Percentiles rank a stretch among this genome's conserved stretches.
Conservation (phyloP, 2,888 invertebrate genomes). For the Drosophila algonquin region DNA sequence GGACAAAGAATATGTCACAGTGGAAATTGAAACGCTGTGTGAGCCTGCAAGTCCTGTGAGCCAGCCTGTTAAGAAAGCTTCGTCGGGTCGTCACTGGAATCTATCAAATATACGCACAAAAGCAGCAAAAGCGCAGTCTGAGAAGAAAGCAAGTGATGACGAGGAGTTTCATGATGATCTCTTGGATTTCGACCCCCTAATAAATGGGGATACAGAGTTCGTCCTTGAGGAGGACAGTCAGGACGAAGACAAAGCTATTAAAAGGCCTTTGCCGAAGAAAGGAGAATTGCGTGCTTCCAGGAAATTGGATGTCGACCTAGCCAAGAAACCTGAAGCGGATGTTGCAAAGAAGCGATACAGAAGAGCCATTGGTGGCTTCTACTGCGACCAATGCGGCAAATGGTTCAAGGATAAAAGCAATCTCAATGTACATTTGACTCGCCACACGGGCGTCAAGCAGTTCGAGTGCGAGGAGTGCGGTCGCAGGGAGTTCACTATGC, state of each 20-base stretch:
- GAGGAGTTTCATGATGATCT: not conserved
- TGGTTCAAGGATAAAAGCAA: constrained; percentile 36
- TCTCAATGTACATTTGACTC: constrained; percentile 38
- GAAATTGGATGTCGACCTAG: not conserved
- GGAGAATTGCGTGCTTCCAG: not conserved
- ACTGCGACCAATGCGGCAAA: constrained; percentile 48
- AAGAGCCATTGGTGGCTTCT: not conserved
- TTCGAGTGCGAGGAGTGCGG: constrained; percentile 41
- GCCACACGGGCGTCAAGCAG: constrained; percentile 34
- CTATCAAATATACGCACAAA: no score
- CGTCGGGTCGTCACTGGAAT: not conserved
- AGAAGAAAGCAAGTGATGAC: not conserved
- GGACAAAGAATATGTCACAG: not conserved
- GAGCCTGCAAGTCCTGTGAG: not conserved
- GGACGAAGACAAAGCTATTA: not conserved
- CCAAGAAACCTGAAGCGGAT: no score
- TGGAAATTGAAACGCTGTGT: not conserved
- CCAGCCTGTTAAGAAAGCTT: not conserved
- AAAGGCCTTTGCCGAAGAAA: not conserved
- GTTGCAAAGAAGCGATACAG: not conserved
- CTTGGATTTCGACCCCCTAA: not conserved
- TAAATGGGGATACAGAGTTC: not conserved
- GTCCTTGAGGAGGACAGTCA: not conserved
- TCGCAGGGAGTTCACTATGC: constrained; percentile 29
- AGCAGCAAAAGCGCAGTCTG: not conserved